Percentiles rank a stretch among this genome's conserved stretches.
phyloP scores from a whole-genome alignment of 1,140 invertebrate species.

The Amphibalanus amphitrite region DNA sequence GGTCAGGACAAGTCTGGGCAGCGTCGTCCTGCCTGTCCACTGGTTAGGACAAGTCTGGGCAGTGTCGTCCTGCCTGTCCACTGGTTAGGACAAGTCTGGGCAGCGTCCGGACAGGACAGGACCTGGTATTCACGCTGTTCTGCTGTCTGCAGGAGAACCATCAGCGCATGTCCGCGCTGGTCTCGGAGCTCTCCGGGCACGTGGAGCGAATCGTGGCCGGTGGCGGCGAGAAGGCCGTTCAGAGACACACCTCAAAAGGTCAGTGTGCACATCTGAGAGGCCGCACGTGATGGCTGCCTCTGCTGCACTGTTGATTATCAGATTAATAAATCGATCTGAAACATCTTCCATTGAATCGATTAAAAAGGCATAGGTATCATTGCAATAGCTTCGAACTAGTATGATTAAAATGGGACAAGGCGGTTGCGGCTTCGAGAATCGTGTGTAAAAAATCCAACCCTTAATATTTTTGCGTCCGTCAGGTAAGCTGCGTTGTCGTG shows the following conservation, averaged over 20 bases:
- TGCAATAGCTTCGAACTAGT: no score
- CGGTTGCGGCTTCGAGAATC: no score
- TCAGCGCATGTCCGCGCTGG: constrained; percentile 52
- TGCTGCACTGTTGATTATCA: not conserved
- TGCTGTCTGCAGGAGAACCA: constrained; percentile 53
- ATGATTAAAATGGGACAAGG: no score
- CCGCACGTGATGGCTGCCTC: not conserved
- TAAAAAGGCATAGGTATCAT: no score
- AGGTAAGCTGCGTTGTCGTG: not conserved
- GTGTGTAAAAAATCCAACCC: no score
- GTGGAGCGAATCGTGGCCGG: constrained; percentile 53
- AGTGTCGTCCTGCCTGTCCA: no score
- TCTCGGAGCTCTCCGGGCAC: constrained; percentile 45
- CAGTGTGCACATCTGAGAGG: not conserved
- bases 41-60: no score
- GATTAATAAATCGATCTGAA: constrained; percentile 4
- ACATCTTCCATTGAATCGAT: no score
- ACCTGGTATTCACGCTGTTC: not conserved
- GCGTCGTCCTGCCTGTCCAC: no score
- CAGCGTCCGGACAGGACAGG: no score
- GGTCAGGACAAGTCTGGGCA: no score
- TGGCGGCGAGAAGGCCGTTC: constrained; percentile 52
- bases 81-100: no score
- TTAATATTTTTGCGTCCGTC: not conserved
- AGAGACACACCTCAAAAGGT: constrained; percentile 50